Evolutionary conservation across 2,797 vertebrate species (phyloP).

Genomic region (Syncerus caffer): DNA sequence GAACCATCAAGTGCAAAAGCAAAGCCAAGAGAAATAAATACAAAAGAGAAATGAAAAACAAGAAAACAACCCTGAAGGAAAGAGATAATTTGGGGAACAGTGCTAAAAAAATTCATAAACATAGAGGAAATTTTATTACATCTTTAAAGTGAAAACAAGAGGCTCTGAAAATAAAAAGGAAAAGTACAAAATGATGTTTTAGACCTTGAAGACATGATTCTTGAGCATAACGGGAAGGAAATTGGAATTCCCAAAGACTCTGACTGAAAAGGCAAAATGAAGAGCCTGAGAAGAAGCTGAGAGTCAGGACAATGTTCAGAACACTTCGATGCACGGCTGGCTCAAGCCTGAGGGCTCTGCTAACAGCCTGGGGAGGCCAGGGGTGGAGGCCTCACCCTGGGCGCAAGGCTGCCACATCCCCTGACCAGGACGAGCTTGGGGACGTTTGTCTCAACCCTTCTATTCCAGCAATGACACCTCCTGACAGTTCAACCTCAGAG

Average conservation of each 20-base stretch:
- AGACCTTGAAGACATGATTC: slow-evolving; percentile 4
- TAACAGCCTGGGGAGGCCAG: neutral
- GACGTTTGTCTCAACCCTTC: neutral
- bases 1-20: neutral
- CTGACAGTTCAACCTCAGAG: neutral
- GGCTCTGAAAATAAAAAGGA: neutral
- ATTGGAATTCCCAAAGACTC: neutral
- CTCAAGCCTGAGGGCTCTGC: neutral
- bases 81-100: neutral
- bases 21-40: neutral
- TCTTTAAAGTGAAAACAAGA: slow-evolving; percentile 47
- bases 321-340: neutral
- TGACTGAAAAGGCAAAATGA: neutral
- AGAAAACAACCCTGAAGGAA: neutral
- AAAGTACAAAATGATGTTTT: neutral
- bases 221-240: neutral
- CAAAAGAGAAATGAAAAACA: neutral
- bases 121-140: slow-evolving; percentile 29
- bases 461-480: neutral
- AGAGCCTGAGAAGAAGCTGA: neutral
- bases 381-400: neutral
- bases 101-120: slow-evolving; percentile 13
- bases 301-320: neutral
- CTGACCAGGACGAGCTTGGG: neutral
- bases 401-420: neutral